Base-by-base conservation (phyloP, 2,113 vertebrate species). In the Malurus melanocephalus region DNA sequence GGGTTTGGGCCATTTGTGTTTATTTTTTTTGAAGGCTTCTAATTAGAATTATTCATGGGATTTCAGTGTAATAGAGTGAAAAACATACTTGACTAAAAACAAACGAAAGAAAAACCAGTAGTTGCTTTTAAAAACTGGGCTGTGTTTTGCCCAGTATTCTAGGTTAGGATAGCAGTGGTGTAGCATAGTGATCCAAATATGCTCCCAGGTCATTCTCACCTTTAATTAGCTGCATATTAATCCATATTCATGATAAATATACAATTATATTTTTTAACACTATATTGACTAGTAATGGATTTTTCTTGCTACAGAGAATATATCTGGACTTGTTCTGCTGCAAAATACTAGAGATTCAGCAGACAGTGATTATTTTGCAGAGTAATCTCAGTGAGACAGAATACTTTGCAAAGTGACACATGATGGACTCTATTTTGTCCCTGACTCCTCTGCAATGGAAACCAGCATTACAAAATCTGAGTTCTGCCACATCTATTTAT, bases 1-100 rank as follows among this genome's bases (percentile, higher is more conserved):
- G 0, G 3, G 6, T 12, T 24, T 20, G 10, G 5, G 16, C 13
- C 24, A 2, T 10, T 65, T 68, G 9, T 42, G 15, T 32, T 75
- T 59, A 3, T 32, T 28, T 89, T 72, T 56, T 56, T 64, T 67
- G 3, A 87, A 67, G 43, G 6, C 14, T 78, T 80, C 35, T 80
- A 43, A 71, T 75, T 67, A 64, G 22, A 72, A 72, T 46, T 72
- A 56, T 32, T 79, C 19, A 33, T 42, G 32, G 52, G 9, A 14
- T 40, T 64, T 78, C 26, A 49, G 22, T 16, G 10, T 52, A 59
- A 64, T 48, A 51, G 5, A 43, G 20, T 21, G 16, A 75, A 92
- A 84, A 75, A 35, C 6, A 12, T 42, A 64, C 42, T 30, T 85
- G 13, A 76, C 38, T 56, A 53, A 78, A 72, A 61, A 56, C 21